Base-by-base conservation (phyloP, 2,888 invertebrate species). In the Uloborus plumipes region DNA sequence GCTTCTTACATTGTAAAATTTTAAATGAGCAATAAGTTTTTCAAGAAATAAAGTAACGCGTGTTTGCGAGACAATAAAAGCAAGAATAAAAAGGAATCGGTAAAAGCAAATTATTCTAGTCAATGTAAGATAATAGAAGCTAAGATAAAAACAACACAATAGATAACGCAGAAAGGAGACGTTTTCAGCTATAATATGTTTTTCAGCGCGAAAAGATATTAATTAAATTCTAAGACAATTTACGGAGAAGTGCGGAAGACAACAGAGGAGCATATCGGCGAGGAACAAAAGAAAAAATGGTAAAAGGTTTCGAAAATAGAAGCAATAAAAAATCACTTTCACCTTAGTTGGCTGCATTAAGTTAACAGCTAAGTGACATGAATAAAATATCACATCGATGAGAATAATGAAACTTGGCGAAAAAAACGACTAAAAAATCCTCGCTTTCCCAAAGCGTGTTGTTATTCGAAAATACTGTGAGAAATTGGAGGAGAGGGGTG, bases 341-440 rank as follows among this genome's bases (percentile, higher is more conserved):
- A 78, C 78, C 78, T 72, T 78, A 78, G 70, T 70, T 62, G 62
- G 77, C 69, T 62, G 71, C 78, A 78, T 78, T 78, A 78, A 78
- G 78, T 78, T 78, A 78, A 64, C 71, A 78, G 55, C 71, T 78
- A 78, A 78, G 71, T 78, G 78, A 53, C 65, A 78, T 78, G 78
- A 78, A 78, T 78, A 78, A 78, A 72, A 78, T 78, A 78, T 78
- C 50, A 70, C 70, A 64, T 64, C 64, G 69, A 59, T 53, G 62
- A 55, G 64, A 55, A n/a, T 53, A 70, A 77, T 77, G 64, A 76
- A 64, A 50, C 49, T 4, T 50, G 49, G 58, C n/a, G n/a, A 50
- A 76, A 70, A 55, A 47, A 70, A 47, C 16, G 59, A 69, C 47
- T 15, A 66, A 66, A 67, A 55, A 39, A 39, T 39, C 39, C 9